These are phyloP conservation scores for Sesia bembeciformis DNA, from an alignment of 2,888 invertebrate genomes.

Conservation along the genomic window DNA sequence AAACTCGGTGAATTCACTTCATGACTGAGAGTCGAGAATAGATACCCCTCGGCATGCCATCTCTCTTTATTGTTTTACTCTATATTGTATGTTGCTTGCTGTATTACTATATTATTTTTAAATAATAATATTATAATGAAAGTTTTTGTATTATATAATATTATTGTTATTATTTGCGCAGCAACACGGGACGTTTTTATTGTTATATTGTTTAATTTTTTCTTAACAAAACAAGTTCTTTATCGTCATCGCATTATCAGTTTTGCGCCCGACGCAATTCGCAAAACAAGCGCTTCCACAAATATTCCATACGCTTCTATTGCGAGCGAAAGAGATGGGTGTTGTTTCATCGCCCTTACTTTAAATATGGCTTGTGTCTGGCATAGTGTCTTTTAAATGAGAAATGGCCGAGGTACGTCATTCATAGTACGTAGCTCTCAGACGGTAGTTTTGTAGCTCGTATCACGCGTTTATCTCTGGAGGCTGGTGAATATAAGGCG, in stretches of 20 bases:
- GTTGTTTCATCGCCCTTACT: constrained; percentile 45
- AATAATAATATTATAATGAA: no score
- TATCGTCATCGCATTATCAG: constrained; percentile 31
- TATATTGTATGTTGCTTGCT: no score
- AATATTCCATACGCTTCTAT: constrained; percentile 69
- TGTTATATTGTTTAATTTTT: constrained; percentile 2
- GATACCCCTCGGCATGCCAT: no score
- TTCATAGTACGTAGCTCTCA: constrained; percentile 75
- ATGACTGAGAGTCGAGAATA: no score
- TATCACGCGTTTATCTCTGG: constrained; percentile 46
- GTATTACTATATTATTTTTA: no score
- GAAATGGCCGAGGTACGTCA: constrained; percentile 52
- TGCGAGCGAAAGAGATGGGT: constrained; percentile 55
- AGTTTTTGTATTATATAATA: no score
- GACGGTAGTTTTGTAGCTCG: constrained; percentile 67
- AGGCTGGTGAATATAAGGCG: constrained; percentile 63
- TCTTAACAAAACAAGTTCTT: constrained; percentile 22
- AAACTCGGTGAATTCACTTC: no score
- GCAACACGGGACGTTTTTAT: not conserved
- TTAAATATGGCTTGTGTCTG: constrained; percentile 44
- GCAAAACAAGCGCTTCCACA: constrained; percentile 68
- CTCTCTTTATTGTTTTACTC: no score
- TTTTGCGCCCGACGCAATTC: constrained; percentile 63
- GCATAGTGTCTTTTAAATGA: constrained; percentile 51
- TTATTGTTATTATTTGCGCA: not conserved